A percentile compares a stretch with the other conserved stretches of the same genome.
These are phyloP conservation scores for Trachops cirrhosus DNA, from an alignment of 2,797 vertebrate genomes.

Conservation along the genomic window DNA sequence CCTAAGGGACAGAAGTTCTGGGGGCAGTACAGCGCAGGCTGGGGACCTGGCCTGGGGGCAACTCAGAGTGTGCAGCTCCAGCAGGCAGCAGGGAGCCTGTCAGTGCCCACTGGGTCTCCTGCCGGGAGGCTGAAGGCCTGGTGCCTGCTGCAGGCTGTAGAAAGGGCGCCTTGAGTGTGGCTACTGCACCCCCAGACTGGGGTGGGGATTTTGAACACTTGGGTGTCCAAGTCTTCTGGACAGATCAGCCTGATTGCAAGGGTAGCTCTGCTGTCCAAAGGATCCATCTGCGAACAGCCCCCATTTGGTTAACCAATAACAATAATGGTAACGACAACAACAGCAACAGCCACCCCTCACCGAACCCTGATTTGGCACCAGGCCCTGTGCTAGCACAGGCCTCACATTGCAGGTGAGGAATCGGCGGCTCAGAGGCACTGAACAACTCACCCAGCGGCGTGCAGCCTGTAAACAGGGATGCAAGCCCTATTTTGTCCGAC, in stretches of 20 bases:
- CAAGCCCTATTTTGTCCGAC: not conserved
- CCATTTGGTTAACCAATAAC: not conserved
- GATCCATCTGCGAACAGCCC: not conserved
- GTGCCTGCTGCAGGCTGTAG: not conserved
- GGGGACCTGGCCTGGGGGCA: not conserved
- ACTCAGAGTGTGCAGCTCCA: not conserved
- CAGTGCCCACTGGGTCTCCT: too few relatives aligned
- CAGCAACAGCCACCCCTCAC: rapidly evolving
- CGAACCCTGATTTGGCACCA: rapidly evolving
- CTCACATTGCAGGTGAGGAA: not conserved
- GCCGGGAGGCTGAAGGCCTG: not conserved
- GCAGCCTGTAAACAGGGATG: not conserved
- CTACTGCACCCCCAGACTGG: not conserved
- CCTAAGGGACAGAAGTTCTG: not conserved
- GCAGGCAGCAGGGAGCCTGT: not conserved
- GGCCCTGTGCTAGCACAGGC: not conserved
- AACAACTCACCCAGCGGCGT: rapidly evolving
- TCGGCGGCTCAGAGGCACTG: rapidly evolving
- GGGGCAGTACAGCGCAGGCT: too few relatives aligned
- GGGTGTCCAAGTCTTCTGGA: not conserved
- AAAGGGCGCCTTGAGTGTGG: not conserved
- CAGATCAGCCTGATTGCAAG: not conserved
- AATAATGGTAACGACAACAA: too few relatives aligned
- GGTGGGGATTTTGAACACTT: not conserved
- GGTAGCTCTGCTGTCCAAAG: not conserved